Evolutionary conservation across 2,888 invertebrate genomes (phyloP).

Genomic region (Priocnemis perturbator): DNA sequence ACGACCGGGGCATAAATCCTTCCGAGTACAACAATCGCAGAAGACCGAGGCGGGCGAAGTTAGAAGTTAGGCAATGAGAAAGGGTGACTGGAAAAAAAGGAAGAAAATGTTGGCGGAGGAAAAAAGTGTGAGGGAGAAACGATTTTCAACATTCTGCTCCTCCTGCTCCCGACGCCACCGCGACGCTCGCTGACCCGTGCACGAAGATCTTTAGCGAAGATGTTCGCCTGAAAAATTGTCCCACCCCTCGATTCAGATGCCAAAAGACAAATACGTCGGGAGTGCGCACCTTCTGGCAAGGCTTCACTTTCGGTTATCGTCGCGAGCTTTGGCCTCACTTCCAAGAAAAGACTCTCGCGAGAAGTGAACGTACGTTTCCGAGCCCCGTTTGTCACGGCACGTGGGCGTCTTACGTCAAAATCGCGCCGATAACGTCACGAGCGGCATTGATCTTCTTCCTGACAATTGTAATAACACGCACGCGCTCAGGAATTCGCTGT

Average conservation of each 20-base stretch:
- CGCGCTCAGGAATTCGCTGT: too few species aligned
- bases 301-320: too few species aligned
- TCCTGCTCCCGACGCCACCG: too few species aligned
- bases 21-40: conserved; percentile 26
- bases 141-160: too few species aligned
- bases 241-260: background rate
- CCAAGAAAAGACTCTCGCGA: too few species aligned
- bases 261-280: conserved; percentile 5
- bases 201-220: conserved; percentile 6
- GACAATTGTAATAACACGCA: too few species aligned
- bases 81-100: background rate
- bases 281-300: conserved; percentile 5
- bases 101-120: background rate
- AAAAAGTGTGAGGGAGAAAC: background rate
- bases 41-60: conserved; percentile 5
- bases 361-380: too few species aligned
- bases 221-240: background rate
- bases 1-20: conserved; percentile 14
- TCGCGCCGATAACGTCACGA: too few species aligned
- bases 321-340: too few species aligned
- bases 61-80: background rate
- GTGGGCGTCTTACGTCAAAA: too few species aligned
- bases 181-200: conserved; percentile 36
- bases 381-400: too few species aligned
- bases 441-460: too few species aligned